Evolutionary conservation across 2,888 invertebrate species (phyloP).

Genomic region (Sthenelais limicola): DNA sequence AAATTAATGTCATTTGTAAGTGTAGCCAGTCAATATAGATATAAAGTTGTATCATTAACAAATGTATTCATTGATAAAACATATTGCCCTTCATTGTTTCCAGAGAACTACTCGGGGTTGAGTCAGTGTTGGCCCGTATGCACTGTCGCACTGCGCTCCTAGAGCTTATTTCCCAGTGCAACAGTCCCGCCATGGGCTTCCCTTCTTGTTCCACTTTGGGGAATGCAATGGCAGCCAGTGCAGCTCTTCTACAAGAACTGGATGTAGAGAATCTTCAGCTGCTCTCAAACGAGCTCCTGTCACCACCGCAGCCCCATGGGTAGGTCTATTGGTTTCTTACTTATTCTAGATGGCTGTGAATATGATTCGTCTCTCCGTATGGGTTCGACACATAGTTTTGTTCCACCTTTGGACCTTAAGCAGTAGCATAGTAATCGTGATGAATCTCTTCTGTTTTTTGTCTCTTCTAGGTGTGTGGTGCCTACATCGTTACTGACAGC

Average conservation of each 20-base stretch:
- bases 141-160: conserved; percentile 68
- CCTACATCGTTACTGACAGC: conserved; percentile 56
- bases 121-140: conserved; percentile 65
- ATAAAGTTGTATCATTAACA: too few relatives aligned
- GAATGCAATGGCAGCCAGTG: conserved; percentile 59
- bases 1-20: too few relatives aligned
- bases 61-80: too few relatives aligned
- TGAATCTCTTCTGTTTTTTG: too few relatives aligned
- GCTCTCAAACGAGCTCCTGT: conserved; percentile 66
- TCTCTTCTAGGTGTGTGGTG: conserved; percentile 61
- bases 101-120: conserved; percentile 68
- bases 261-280: conserved; percentile 72
- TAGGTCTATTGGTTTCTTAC: neutral
- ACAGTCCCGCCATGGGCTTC: conserved; percentile 67
- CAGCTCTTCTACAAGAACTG: conserved; percentile 67
- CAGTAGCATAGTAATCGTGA: too few relatives aligned
- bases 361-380: neutral
- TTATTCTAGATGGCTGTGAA: neutral
- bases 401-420: too few relatives aligned
- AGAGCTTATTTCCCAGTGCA: conserved; percentile 67
- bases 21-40: too few relatives aligned
- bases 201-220: conserved; percentile 56
- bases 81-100: too few relatives aligned
- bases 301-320: conserved; percentile 64
- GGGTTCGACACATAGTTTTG: neutral